These are phyloP conservation scores for Ctenopoma kingsleyae DNA, from an alignment of 2,797 vertebrate species.

Conservation along the genomic window DNA sequence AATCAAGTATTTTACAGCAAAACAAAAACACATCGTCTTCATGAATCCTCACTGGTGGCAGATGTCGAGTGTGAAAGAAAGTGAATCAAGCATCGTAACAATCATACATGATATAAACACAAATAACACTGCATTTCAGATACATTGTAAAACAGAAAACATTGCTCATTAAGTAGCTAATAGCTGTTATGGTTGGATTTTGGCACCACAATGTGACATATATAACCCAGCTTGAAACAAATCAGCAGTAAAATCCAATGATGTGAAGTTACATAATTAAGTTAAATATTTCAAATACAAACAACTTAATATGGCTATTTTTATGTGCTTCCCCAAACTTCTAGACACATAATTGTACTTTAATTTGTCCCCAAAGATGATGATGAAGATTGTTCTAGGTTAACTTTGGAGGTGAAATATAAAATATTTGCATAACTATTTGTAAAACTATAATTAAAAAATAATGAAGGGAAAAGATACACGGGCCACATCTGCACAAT, in stretches of 20 bases:
- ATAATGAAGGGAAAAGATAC: constrained; percentile 28
- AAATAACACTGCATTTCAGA: no score
- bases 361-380: constrained; percentile 41
- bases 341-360: constrained; percentile 33
- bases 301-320: constrained; percentile 29
- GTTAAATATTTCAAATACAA: constrained; percentile 36
- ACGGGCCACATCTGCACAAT: constrained; percentile 66
- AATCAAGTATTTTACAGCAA: neutral
- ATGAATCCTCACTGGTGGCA: neutral
- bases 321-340: constrained; percentile 15
- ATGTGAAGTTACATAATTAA: constrained; percentile 52
- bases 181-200: neutral
- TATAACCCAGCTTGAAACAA: constrained; percentile 20
- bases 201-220: constrained; percentile 16
- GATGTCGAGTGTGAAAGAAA: neutral
- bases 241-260: constrained; percentile 36
- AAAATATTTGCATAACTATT: constrained; percentile 34
- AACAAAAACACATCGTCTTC: neutral
- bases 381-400: constrained; percentile 45
- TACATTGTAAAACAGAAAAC: no score
- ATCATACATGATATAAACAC: no score
- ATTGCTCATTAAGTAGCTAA: neutral
- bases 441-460: constrained; percentile 47
- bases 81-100: neutral
- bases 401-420: constrained; percentile 33